phyloP scores from a whole-genome alignment of 2,113 vertebrate genomes.

The Lucifuga dentata region DNA sequence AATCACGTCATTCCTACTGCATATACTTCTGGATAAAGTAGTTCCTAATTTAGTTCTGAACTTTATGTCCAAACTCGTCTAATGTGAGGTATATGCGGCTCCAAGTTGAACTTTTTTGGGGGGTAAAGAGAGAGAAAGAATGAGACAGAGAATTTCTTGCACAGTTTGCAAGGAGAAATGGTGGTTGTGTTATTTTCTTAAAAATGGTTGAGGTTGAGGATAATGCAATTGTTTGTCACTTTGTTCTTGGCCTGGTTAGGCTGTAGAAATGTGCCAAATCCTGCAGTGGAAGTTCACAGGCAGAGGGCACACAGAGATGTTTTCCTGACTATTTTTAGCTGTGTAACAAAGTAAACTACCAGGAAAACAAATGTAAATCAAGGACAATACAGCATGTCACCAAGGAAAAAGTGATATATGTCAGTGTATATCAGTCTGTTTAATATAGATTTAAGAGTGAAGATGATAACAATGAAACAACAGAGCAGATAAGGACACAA shows the following conservation, averaged over 20 bases:
- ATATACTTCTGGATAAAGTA: too few relatives aligned
- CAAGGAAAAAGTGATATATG: neutral
- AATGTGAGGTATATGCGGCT: neutral
- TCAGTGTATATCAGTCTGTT: neutral
- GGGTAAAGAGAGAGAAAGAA: slow-evolving; percentile 1
- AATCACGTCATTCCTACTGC: too few relatives aligned
- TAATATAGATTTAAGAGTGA: neutral
- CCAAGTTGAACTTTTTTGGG: neutral
- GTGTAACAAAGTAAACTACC: neutral
- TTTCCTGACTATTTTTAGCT: slow-evolving; percentile 9
- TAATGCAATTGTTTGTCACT: too few relatives aligned
- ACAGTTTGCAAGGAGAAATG: neutral
- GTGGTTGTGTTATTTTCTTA: neutral
- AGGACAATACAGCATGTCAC: neutral
- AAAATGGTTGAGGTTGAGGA: neutral
- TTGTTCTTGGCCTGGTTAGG: slow-evolving; percentile 15
- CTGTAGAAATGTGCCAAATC: neutral
- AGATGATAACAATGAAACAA: neutral
- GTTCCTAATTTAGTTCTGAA: too few relatives aligned
- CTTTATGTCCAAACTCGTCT: too few relatives aligned
- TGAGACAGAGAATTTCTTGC: neutral
- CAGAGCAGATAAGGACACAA: neutral
- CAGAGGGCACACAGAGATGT: slow-evolving; percentile 25
- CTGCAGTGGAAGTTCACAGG: neutral
- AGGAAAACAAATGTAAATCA: neutral